Evolutionary conservation across 2,113 vertebrate genomes (phyloP).

Genomic region (Actenoides hombroni): DNA sequence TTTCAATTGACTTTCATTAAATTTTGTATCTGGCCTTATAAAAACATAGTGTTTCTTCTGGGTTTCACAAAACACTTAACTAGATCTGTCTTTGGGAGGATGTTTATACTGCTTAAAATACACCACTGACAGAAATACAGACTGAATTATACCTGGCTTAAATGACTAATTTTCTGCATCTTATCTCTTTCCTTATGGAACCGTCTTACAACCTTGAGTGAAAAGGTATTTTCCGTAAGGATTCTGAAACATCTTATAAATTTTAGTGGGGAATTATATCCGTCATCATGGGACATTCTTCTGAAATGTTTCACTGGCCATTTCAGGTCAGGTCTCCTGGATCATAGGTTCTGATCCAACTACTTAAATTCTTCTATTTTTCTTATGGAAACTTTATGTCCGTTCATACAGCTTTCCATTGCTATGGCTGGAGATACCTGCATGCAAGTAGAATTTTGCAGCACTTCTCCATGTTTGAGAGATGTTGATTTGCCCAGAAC

Average conservation of each 20-base stretch:
- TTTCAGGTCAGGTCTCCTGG: not conserved
- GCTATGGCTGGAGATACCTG: not conserved
- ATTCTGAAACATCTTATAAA: not conserved
- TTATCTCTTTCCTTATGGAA: not conserved
- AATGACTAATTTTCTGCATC: not conserved
- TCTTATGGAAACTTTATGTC: not conserved
- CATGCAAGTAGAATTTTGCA: not conserved
- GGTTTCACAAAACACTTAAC: not conserved
- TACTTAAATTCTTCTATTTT: not conserved
- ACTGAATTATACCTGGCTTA: not conserved
- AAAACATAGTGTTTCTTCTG: not conserved
- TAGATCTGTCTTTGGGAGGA: not conserved
- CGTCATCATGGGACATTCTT: not conserved
- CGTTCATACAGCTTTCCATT: not conserved
- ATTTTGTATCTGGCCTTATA: not conserved
- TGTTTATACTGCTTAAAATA: not conserved
- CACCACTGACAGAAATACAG: not conserved
- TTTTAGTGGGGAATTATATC: not conserved
- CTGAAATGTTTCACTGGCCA: not conserved
- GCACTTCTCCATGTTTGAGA: not conserved
- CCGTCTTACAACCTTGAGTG: not conserved
- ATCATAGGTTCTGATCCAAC: not conserved
- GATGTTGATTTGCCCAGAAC: not conserved
- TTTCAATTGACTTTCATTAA: not conserved
- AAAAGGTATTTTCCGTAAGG: not conserved